Conservation (phyloP, 2,113 vertebrate species). For the Copsychus sechellarum region DNA sequence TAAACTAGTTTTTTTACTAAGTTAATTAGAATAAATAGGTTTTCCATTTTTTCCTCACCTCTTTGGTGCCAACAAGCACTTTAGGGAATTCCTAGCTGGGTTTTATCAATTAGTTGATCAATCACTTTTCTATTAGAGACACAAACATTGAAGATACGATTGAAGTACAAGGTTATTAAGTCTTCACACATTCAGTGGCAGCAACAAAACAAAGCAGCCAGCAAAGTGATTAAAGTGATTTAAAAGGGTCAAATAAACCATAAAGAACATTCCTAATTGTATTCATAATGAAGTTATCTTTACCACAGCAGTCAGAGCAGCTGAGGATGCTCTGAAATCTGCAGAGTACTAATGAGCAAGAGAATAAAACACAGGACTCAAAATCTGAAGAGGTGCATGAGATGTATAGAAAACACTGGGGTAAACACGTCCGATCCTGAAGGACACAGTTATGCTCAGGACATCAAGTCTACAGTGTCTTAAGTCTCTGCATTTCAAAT, state of each 20-base stretch:
- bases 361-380: neutral
- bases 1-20: neutral
- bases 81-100: neutral
- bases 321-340: neutral
- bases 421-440: neutral
- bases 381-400: neutral
- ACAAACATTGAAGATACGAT: neutral
- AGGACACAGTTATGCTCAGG: neutral
- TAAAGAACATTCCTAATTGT: neutral
- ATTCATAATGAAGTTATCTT: slow-evolving; percentile 20
- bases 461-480: neutral
- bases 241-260: slow-evolving; percentile 26
- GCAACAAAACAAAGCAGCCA: slow-evolving; percentile 3
- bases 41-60: neutral
- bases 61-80: neutral
- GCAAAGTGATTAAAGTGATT: neutral
- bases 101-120: slow-evolving; percentile 27
- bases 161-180: slow-evolving; percentile 9
- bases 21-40: neutral
- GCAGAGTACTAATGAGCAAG: neutral
- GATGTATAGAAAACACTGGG: neutral
- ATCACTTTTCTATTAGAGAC: neutral
- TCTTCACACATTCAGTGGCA: neutral
- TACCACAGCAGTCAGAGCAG: neutral
- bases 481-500: neutral